Conservation (phyloP, 2,797 vertebrate species). For the Micromesistius poutassou region DNA sequence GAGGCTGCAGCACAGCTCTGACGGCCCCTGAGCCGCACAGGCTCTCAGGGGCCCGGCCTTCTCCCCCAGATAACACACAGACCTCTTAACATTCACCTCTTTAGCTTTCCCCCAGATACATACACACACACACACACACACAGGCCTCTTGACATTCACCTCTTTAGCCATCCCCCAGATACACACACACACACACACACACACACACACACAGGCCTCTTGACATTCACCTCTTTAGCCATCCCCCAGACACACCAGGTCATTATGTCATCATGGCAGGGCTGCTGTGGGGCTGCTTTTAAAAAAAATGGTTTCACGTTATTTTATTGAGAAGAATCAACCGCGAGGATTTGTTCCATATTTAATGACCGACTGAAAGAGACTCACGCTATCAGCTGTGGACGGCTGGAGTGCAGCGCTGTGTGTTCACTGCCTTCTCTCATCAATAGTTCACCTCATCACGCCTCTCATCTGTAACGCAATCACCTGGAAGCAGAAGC, state of each 20-base stretch:
- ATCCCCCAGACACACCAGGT: neutral
- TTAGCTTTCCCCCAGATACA: neutral
- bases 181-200: too few relatives aligned
- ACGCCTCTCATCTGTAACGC: neutral
- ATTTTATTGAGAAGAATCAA: neutral
- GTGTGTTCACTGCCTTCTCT: neutral
- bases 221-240: too few relatives aligned
- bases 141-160: neutral
- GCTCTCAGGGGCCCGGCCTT: constrained; percentile 8
- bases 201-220: too few relatives aligned
- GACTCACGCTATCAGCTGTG: neutral
- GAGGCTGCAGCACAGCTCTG: constrained; percentile 39
- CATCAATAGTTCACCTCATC: neutral
- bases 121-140: neutral
- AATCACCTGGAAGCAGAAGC: neutral
- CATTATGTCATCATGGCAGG: too few relatives aligned
- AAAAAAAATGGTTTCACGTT: neutral
- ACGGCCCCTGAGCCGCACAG: constrained; percentile 30
- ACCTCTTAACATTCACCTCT: too few relatives aligned
- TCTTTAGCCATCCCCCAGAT: neutral
- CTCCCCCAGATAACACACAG: neutral
- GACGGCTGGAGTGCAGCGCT: neutral
- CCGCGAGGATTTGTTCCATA: neutral
- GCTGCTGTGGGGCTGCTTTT: neutral
- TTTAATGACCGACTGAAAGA: neutral